Conservation (phyloP, 2,113 vertebrate species). For the Typhlomys cinereus region DNA sequence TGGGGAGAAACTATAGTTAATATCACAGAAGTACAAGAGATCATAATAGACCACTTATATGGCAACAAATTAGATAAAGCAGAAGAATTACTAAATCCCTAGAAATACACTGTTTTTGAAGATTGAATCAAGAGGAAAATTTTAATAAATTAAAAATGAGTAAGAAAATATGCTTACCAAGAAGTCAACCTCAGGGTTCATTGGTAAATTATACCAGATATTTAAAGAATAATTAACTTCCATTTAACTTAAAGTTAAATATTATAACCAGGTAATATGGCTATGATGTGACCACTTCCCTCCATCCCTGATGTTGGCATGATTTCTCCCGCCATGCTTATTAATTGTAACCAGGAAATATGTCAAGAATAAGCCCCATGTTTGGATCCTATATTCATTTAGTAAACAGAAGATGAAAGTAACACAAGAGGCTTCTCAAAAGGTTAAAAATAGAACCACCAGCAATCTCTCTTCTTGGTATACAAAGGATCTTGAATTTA, state of each 20-base stretch:
- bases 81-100: background rate
- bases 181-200: background rate
- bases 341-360: no score
- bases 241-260: background rate
- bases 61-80: background rate
- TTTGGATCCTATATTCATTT: background rate
- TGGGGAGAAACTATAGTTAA: background rate
- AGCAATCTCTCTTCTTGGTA: no score
- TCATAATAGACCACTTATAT: background rate
- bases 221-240: background rate
- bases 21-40: background rate
- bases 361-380: background rate
- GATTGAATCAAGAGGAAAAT: background rate
- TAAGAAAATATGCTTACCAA: background rate
- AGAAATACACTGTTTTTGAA: background rate
- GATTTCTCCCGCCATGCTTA: no score
- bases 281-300: no score
- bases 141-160: background rate
- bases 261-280: background rate
- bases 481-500: no score
- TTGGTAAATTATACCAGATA: background rate
- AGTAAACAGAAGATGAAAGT: background rate
- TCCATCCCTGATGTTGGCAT: no score
- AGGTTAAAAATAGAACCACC: no score
- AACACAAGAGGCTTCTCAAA: no score